Base-by-base conservation (phyloP, 2,113 vertebrate genomes). In the Pelecanus crispus region DNA sequence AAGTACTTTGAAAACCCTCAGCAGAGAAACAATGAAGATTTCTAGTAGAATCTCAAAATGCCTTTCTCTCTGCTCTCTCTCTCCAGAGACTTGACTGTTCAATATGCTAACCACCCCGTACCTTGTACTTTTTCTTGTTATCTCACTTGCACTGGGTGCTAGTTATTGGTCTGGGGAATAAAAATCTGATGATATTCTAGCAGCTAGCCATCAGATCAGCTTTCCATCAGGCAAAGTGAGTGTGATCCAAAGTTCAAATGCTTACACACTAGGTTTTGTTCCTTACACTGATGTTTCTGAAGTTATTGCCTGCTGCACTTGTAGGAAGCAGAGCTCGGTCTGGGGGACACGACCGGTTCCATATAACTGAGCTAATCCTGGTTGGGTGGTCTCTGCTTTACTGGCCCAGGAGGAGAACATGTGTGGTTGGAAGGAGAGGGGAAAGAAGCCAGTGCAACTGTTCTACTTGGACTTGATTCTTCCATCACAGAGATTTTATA, bases 41-140 rank as follows among this genome's bases (percentile, higher is more conserved):
- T 82, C 67, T 81, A 83, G n/a, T 31, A 81, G 79, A 77, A 93
- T 84, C 68, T 93, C 59, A 86, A 80, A 95, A 95, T 79, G 38
- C 45, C 59, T 93, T 86, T 94, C 42, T 80, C 22, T 86, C 32
- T 78, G 8, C 21, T 90, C 6, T 71, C 62, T 71, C 62, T 82
- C 92, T 93, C 94, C 38, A 61, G 88, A 93, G 86, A 89, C 19
- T 53, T 79, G 52, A 28, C 40, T 92, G 59, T 77, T 96, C 92
- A 82, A 82, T 68, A 83, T 1, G 0, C 17, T 92, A 92, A 70
- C 31, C 44, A 88, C 31, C 3, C 31, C 3, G 2, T 73, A 90
- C 45, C 74, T 85, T 90, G 85, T 84, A 84, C 38, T 75, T 94
- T 63, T 67, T 67, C 67, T 50, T 93, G 81, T 77, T 86, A 79